phyloP scores from a whole-genome alignment of 2,797 vertebrate species.

The Danio aesculapii region DNA sequence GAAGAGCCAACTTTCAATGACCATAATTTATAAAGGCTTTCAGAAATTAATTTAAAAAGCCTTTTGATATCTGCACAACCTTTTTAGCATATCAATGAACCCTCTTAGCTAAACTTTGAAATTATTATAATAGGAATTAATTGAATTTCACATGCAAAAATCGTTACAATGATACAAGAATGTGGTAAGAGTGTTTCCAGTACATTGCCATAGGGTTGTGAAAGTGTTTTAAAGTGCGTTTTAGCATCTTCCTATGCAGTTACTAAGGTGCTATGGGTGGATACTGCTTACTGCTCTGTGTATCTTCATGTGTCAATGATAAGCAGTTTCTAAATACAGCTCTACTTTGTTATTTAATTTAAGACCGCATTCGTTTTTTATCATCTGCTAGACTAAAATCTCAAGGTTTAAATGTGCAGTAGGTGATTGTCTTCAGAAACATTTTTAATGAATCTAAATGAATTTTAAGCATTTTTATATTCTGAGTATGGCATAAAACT shows the following conservation, averaged over 20 bases:
- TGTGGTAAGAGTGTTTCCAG: not conserved
- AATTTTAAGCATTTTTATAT: too few species aligned
- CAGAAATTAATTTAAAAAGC: slow-evolving; percentile 1
- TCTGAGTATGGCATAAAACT: too few species aligned
- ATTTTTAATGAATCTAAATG: too few species aligned
- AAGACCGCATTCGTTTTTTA: not conserved
- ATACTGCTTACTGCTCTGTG: not conserved
- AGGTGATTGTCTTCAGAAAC: too few species aligned
- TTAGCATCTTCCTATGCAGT: not conserved
- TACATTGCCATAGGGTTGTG: not conserved
- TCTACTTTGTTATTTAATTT: not conserved
- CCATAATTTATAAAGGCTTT: slow-evolving; percentile 23
- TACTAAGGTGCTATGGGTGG: not conserved
- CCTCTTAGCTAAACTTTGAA: slow-evolving; percentile 12
- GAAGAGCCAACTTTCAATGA: not conserved
- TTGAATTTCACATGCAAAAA: slow-evolving; percentile 1
- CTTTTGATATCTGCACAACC: slow-evolving; percentile 8
- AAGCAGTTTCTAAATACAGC: not conserved
- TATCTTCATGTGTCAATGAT: not conserved
- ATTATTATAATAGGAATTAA: slow-evolving; percentile 2
- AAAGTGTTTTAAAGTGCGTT: not conserved
- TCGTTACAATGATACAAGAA: not conserved
- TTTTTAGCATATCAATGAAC: not conserved
- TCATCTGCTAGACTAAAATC: not conserved
- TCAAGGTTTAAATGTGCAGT: too few species aligned